Base-by-base conservation (phyloP, 2,113 vertebrate species). In the Cnemophilus loriae region DNA sequence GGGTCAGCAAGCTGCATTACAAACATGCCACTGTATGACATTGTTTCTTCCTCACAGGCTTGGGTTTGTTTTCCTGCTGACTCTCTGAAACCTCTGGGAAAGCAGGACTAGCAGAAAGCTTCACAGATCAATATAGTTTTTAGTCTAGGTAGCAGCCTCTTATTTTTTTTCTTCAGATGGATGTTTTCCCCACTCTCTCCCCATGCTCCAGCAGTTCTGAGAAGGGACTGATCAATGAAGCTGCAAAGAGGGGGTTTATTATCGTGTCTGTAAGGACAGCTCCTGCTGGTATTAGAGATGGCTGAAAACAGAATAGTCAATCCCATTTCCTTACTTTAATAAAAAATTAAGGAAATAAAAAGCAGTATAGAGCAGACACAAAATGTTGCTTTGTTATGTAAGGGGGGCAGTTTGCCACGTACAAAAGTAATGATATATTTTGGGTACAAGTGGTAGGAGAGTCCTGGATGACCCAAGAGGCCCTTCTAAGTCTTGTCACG, bases 11-110 rank as follows among this genome's bases (percentile, higher is more conserved):
- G 20, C 26, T 77, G 59, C 27, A 11, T 44, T 85, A 82, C 30
- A 65, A 10, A 28, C 3, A 1, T 41, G 28, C 8, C 14, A 7
- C 32, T 56, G 2, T 24, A 23, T 42, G n/a, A 52, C 2, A 3
- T 4, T 13, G 9, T 52, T 68, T 59, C 41, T 64, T 73, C 33
- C 75, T 60, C n/a, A 20, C 10, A 76, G 41, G 28, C 53, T 71
- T 46, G 49, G 24, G 7, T 63, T 73, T 71, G 16, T 73, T 84
- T 83, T 80, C 37, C 30, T 92, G 39, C 32, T 1, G 3, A 16
- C 21, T 26, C 33, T 41, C 19, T 49, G 52, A 70, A 90, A 69
- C 12, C 4, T 27, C 21, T 30, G 78, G 42, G 47, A 76, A 73
- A 83, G 63, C 26, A 73, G 22, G 32, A 13, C 20, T 67, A 37